These are phyloP conservation scores for Cyanoliseus patagonus DNA, from an alignment of 2,113 vertebrate species.

Conservation along the genomic window DNA sequence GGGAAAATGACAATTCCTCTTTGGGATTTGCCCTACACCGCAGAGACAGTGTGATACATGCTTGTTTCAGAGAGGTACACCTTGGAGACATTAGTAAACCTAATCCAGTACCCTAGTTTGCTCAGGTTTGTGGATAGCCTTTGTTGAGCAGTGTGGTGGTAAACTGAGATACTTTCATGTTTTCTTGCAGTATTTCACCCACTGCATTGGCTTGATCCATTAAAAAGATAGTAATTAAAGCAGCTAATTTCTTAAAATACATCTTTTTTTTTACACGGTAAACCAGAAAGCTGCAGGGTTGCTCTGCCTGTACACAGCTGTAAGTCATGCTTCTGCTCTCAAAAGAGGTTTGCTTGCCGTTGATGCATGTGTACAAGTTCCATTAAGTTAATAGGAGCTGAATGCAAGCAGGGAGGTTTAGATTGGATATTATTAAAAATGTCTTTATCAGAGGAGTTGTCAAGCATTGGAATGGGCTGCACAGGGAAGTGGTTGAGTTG, in stretches of 20 bases:
- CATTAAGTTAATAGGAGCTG: constrained; percentile 41
- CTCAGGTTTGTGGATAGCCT: background rate
- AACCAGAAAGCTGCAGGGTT: background rate
- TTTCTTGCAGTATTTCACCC: background rate
- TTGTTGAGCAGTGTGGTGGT: background rate
- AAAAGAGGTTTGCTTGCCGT: constrained; percentile 6
- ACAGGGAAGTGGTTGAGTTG: background rate
- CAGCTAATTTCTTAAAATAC: constrained; percentile 16
- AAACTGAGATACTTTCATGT: background rate
- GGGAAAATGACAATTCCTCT: background rate
- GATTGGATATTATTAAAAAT: background rate
- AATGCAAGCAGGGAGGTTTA: background rate
- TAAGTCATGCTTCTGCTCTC: constrained; percentile 33
- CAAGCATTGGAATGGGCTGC: background rate
- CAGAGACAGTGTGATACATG: background rate
- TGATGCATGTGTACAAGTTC: constrained; percentile 21
- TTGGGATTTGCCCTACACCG: background rate
- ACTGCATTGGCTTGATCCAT: background rate
- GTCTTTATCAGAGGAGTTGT: background rate
- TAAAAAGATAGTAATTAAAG: background rate
- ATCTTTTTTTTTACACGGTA: background rate
- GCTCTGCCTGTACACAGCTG: background rate
- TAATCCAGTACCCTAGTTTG: background rate
- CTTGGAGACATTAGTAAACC: background rate
- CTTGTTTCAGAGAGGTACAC: background rate